Evolutionary conservation across 2,113 vertebrate species (phyloP), one percentile per base, ranked within the genome.

Genomic region (Hiodon tergisus): DNA sequence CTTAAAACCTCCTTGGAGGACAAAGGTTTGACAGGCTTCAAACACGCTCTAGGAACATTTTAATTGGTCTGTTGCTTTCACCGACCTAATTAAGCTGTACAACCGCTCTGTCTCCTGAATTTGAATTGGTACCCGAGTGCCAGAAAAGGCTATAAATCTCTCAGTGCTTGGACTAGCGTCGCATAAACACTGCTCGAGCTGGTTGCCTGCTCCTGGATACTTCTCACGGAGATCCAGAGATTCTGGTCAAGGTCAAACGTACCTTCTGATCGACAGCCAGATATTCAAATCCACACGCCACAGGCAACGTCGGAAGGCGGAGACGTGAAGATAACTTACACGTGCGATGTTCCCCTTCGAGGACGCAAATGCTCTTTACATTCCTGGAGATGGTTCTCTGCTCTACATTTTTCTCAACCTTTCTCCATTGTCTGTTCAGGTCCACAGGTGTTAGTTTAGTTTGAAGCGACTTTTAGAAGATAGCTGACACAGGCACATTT

Each of bases 21-120:
- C 51, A 78, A 72, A 80, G 60, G 72, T 77, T 74, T 81, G 75
- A 78, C 71, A 78, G 77, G 62, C 65, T 74, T 71, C 69, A 70
- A 67, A 73, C 62, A 63, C 59, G 76, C 70, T 60, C 53, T 46
- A 66, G 67, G 69, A 76, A 57, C 69, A 66, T 79, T 74, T 76
- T 83, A 82, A 85, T 83, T 82, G 80, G 79, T 80, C 78, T 71
- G 68, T 75, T 76, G 76, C 73, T 79, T 79, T 81, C 51, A n/a
- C 63, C 71, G 16, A 55, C 76, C 76, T 74, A 83, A 81, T 85
- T 83, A 82, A 76, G 73, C 60, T 10, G 53, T 75, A 69, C 68
- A 63, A 52, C 16, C 61, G 70, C 17, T 61, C 67, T 66, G 47
- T 71, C 73, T 71, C 31, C 46, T 71, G 69, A 75, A 78, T 78